Base-by-base conservation (phyloP, 2,113 vertebrate genomes). In the Poicephalus meyeri region DNA sequence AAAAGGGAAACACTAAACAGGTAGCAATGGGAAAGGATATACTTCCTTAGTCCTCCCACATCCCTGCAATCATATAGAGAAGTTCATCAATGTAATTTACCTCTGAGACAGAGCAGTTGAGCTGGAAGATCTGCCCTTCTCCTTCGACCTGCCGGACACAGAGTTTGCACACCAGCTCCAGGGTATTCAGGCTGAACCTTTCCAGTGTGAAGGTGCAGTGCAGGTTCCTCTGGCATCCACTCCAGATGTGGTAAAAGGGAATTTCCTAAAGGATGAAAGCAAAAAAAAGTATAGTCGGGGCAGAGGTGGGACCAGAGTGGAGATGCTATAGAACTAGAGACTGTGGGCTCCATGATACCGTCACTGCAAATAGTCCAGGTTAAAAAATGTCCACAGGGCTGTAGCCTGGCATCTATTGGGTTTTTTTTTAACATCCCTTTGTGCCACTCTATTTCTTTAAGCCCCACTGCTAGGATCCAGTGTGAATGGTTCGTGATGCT, bases 81-180 rank as follows among this genome's bases (percentile, higher is more conserved):
- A 29, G 14, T 4, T 9, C 19, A 21, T 4, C 7, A 1, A 42
- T 26, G 5, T 19, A 69, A 64, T 94, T 97, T 94, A 99, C 99
- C 98, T 99, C 99, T 26, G 98, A 99, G 94, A 99, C 80, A 2
- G 98, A 98, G 94, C 98, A 99, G 97, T 98, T 99, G 63, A 99
- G 98, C 96, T 99, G 99, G 96, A 99, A 99, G 96, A 99, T 99
- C 97, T 99, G 99, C 15, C 99, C 99, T 91, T 99, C 99, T 58
- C 99, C 99, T 93, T 99, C 99, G 0, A 99, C 99, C 97, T 99
- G 99, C 26, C 99, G 97, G 64, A 99, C 99, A 10, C 99, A 99
- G 44, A 99, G 98, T 85, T 99, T 99, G 97, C 99, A 99, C 68
- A 98, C 98, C 68, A 99, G 97, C 69, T 99, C 99, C 39, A 97